Evolutionary conservation across 2,113 vertebrate species (phyloP), one percentile per base, ranked within the genome.

Genomic region (Coptodon bakossiorum): DNA sequence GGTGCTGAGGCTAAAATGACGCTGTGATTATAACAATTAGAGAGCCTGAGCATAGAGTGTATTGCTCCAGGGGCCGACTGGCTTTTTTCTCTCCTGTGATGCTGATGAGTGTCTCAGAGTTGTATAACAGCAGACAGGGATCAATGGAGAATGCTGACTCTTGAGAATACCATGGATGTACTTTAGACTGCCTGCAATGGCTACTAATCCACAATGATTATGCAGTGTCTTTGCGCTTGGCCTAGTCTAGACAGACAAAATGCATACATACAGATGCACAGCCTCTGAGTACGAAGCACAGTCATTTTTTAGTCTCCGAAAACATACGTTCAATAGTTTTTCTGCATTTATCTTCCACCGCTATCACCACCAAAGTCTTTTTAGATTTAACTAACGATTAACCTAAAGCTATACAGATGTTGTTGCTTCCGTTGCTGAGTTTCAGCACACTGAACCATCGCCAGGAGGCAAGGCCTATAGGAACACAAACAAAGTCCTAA

Each of bases 101-200:
- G 93, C 84, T 86, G 90, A 90, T 93, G 89, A 93, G 90, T 90
- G 91, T 92, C 86, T 94, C 90, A n/a, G 79, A 83, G 81, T 86
- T 93, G 86, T 89, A 85, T 89, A 92, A 84, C 90, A 91, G 90
- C 92, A 91, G 93, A 93, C 92, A 82, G 88, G 87, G 92, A 96
- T 95, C 93, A 94, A 93, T 94, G 90, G 87, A 86, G 86, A 93
- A 91, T 87, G 95, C 94, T 95, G 95, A 95, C 93, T 90, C 88
- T 78, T 66, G 87, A 90, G 93, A 90, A 91, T 90, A 92, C 85
- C 57, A 86, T 86, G 85, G 86, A 92, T 87, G 88, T 87, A 86
- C 88, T 92, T 68, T 82, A 88, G 85, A 86, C 87, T 89, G 88
- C 84, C 81, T 85, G 91, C 93, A 91, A 94, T 94, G 91, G 93